These are phyloP conservation scores for Gymnorhina tibicen DNA, from an alignment of 2,113 vertebrate genomes.

Conservation along the genomic window DNA sequence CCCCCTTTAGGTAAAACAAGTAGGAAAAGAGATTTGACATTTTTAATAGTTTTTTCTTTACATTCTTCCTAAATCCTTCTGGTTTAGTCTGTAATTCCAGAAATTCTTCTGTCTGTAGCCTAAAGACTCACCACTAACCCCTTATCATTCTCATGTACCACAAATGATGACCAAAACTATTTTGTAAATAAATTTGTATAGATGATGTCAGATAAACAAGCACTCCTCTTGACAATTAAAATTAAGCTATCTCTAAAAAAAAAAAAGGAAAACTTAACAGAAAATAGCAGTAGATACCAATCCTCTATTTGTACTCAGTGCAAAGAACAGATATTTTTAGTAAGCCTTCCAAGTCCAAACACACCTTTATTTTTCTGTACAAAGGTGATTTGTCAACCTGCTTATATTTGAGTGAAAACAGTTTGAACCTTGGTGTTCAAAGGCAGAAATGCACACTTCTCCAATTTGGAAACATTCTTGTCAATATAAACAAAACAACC, in stretches of 20 bases:
- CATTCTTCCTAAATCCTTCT: neutral
- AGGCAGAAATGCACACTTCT: neutral
- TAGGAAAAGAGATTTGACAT: neutral
- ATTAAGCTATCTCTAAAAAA: neutral
- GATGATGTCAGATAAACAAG: neutral
- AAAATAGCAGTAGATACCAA: neutral
- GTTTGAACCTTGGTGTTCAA: neutral
- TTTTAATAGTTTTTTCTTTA: constrained; percentile 24
- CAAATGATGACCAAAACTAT: neutral
- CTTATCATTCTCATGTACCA: neutral
- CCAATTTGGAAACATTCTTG: neutral
- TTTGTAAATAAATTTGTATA: neutral
- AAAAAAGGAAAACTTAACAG: neutral
- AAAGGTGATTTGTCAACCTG: neutral
- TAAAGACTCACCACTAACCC: neutral
- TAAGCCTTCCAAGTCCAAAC: neutral
- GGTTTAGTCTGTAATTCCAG: neutral
- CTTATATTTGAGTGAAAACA: neutral
- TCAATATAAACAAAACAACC: neutral
- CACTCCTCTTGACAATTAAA: neutral
- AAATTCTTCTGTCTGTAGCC: neutral
- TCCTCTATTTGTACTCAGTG: neutral
- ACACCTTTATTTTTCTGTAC: neutral
- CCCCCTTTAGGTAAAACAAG: neutral
- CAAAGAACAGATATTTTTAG: neutral